A percentile compares a stretch with the other conserved stretches of the same genome.
These are phyloP conservation scores for Triplophysa bombifrons DNA, from an alignment of 2,797 vertebrate species.

Conservation along the genomic window DNA sequence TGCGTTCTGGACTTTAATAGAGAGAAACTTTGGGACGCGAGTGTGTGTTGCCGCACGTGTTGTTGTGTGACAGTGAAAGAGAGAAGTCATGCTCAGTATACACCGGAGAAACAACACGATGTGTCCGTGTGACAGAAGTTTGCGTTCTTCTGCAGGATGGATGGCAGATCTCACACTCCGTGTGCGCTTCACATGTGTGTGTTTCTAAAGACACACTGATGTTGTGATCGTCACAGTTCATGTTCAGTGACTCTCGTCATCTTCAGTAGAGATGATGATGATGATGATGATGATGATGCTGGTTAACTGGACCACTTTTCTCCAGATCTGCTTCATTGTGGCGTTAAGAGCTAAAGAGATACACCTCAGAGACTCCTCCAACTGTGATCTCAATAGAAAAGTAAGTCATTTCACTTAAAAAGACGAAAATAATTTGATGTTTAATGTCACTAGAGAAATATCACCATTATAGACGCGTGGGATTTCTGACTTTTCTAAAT, in stretches of 20 bases:
- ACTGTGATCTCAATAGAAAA: constrained; percentile 77
- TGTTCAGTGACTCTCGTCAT: not conserved
- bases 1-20: not conserved
- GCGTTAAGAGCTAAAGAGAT: constrained; percentile 77
- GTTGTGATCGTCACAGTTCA: not conserved
- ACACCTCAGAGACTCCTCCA: constrained; percentile 68
- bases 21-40: not conserved
- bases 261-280: constrained; percentile 62
- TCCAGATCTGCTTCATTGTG: constrained; percentile 73
- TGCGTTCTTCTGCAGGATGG: not conserved
- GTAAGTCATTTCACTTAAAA: constrained; percentile 68
- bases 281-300: constrained; percentile 53
- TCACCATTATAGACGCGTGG: no score
- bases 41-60: no score
- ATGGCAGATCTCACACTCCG: not conserved
- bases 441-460: no score
- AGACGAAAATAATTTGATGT: no score
- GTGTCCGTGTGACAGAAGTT: not conserved
- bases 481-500: no score
- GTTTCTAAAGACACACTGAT: not conserved
- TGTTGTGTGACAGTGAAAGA: not conserved
- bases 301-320: constrained; percentile 70
- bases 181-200: not conserved
- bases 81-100: constrained; percentile 15
- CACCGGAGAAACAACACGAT: not conserved